These are phyloP conservation scores for Ammodytes dubius DNA, from an alignment of 2,113 vertebrate species.

Conservation along the genomic window DNA sequence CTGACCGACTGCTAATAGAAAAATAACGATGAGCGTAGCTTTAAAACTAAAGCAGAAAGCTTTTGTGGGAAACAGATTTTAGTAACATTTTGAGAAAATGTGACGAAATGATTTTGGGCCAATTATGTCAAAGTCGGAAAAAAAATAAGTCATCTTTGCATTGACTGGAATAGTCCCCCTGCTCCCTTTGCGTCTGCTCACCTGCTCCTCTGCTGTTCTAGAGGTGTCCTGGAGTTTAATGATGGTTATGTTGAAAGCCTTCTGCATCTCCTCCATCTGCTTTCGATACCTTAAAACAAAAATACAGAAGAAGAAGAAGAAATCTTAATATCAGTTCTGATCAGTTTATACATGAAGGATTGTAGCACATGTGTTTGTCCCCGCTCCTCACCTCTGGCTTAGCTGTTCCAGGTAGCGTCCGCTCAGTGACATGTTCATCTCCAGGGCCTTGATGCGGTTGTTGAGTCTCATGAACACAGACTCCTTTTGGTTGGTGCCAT, in stretches of 20 bases:
- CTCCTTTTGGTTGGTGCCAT: conserved; percentile 95
- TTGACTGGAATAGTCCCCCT: background rate
- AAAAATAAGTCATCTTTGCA: background rate
- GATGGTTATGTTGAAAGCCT: conserved; percentile 98
- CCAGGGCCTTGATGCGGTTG: conserved; percentile 97
- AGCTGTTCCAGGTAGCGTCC: conserved; percentile 98
- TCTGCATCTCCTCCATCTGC: conserved; percentile 99
- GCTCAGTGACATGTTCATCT: conserved; percentile 99
- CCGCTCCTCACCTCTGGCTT: conserved; percentile 91
- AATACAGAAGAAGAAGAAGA: background rate
- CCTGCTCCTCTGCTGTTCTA: conserved; percentile 96
- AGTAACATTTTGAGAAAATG: background rate
- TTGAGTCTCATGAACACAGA: conserved; percentile 99
- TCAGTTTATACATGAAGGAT: background rate
- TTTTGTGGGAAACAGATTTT: background rate
- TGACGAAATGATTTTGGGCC: background rate
- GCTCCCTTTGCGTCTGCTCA: conserved; percentile 61
- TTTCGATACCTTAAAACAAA: conserved; percentile 90
- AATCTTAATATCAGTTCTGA: background rate
- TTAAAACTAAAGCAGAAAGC: background rate
- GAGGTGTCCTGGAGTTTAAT: conserved; percentile 98
- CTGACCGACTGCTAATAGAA: background rate
- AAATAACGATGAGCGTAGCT: background rate
- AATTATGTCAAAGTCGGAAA: background rate
- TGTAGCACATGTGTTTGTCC: background rate